A percentile compares a stretch with the other conserved stretches of the same genome.
Conservation (phyloP, 2,888 invertebrate species). For the Acanthosepion pharaonis region DNA sequence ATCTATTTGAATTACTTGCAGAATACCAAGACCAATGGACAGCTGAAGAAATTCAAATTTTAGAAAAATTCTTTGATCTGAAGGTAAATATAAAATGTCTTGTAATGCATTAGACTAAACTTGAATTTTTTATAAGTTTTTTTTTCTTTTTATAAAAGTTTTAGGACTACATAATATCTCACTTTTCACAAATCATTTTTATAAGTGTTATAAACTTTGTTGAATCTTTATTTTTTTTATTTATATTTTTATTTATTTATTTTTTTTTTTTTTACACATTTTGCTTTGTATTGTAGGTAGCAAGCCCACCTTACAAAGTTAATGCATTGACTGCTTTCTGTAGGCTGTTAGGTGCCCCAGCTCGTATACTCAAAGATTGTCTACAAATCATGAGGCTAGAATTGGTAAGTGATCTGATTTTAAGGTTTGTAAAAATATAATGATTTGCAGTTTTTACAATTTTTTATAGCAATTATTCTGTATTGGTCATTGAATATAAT, state of each 20-base stretch:
- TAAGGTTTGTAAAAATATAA: background rate
- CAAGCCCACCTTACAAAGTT: constrained; percentile 91
- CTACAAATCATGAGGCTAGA: constrained; percentile 88
- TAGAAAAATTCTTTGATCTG: constrained; percentile 94
- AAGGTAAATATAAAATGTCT: constrained; percentile 66
- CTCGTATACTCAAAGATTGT: constrained; percentile 91
- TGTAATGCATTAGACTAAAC: constrained; percentile 39
- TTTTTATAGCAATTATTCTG: background rate
- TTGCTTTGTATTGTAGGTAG: constrained; percentile 79
- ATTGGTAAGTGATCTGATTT: constrained; percentile 70
- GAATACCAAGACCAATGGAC: constrained; percentile 92
- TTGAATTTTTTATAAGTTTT: no score
- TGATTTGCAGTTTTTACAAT: background rate
- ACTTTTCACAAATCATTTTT: no score
- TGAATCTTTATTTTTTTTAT: background rate
- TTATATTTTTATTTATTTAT: no score
- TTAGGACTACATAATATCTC: no score
- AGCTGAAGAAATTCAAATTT: constrained; percentile 87
- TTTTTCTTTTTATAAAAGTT: no score
- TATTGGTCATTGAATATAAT: background rate
- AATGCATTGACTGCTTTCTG: constrained; percentile 90
- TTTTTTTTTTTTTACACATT: background rate
- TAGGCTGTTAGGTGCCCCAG: constrained; percentile 87
- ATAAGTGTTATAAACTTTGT: background rate
- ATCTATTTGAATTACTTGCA: constrained; percentile 48